phyloP scores from a whole-genome alignment of 2,113 vertebrate genomes.

The Albula goreensis region DNA sequence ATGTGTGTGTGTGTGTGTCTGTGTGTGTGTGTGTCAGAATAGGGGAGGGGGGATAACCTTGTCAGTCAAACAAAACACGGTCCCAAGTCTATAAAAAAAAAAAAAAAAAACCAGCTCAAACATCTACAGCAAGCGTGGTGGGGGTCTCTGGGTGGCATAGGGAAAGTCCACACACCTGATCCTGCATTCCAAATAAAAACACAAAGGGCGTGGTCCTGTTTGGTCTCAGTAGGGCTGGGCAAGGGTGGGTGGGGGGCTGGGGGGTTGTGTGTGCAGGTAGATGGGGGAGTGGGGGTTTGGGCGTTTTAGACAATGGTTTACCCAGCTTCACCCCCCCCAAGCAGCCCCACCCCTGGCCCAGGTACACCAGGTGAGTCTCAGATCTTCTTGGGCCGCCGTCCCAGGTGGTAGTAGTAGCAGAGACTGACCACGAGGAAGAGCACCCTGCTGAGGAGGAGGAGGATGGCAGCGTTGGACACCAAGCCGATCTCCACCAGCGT shows the following conservation, averaged over 20 bases:
- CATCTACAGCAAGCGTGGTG: neutral
- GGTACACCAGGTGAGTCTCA: conserved; percentile 47
- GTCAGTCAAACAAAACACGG: conserved; percentile 2
- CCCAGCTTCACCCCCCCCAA: neutral
- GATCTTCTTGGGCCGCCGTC: conserved; percentile 88
- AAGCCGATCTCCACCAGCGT: conserved; percentile 80
- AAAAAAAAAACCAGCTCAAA: too few relatives aligned
- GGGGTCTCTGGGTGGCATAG: neutral
- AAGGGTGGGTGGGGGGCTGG: neutral
- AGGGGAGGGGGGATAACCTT: neutral
- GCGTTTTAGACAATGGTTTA: conserved; percentile 22
- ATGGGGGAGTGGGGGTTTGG: neutral
- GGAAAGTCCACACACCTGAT: neutral
- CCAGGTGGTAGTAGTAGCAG: conserved; percentile 92
- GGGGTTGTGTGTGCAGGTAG: neutral
- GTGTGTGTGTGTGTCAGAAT: neutral
- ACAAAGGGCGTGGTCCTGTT: neutral
- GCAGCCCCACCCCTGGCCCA: neutral
- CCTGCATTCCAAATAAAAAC: neutral
- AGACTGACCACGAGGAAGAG: conserved; percentile 83
- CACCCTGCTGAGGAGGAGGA: conserved; percentile 83
- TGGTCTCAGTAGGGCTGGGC: neutral
- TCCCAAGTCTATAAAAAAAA: neutral
- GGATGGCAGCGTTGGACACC: conserved; percentile 71
- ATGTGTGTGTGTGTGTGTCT: neutral